Percentiles rank a stretch among this genome's conserved stretches.
Conservation (phyloP, 2,888 invertebrate genomes). For the Cephus runcator region DNA sequence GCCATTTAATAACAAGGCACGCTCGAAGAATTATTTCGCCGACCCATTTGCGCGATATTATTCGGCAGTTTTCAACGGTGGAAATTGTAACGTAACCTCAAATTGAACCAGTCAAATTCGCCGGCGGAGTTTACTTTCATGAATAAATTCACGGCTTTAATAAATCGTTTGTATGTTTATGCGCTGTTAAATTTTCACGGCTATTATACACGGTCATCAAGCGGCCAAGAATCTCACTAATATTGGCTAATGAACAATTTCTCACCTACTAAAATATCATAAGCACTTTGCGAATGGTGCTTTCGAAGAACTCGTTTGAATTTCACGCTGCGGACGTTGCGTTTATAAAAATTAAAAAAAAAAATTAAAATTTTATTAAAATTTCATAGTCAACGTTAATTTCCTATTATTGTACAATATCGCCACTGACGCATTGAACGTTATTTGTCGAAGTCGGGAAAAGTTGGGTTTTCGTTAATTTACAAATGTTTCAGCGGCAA, state of each 20-base stretch:
- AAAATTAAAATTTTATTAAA: neutral
- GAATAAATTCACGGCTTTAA: constrained; percentile 15
- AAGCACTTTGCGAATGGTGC: neutral
- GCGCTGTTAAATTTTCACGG: constrained; percentile 3
- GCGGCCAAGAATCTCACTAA: neutral
- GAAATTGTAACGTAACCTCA: constrained; percentile 9
- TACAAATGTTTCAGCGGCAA: neutral
- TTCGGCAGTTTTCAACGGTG: constrained; percentile 8
- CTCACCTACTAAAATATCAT: neutral
- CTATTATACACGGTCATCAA: neutral
- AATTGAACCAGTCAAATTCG: constrained; percentile 11
- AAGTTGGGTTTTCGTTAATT: neutral
- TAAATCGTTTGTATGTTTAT: constrained; percentile 17
- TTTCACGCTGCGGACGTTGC: neutral
- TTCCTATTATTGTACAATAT: neutral
- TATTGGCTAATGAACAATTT: constrained; percentile 1
- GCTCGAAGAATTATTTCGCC: constrained; percentile 10
- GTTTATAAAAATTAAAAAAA: no score
- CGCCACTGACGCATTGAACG: neutral
- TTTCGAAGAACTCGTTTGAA: neutral
- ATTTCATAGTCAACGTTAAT: neutral
- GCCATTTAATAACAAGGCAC: constrained; percentile 17
- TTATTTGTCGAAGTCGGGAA: neutral
- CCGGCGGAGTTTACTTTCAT: constrained; percentile 1
- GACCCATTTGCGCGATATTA: constrained; percentile 13